Base-by-base conservation (phyloP, 1,140 invertebrate species). In the Planococcus citri region DNA sequence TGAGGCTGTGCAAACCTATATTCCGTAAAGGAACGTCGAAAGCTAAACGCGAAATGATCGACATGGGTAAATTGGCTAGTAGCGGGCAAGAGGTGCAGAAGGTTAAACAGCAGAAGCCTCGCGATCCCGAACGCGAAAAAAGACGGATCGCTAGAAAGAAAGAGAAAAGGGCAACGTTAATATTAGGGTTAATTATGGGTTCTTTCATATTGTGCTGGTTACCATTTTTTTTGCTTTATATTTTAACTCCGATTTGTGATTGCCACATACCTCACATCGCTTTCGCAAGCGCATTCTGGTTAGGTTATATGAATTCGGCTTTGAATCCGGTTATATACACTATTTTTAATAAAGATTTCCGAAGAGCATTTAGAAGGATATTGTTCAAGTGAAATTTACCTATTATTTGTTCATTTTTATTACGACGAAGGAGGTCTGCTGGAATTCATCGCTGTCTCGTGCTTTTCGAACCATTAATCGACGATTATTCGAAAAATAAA, bases 141-240 rank as follows among this genome's bases (percentile, higher is more conserved):
- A 83, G 93, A 71, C 84, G 95, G 73, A 84, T 98, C 73, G 95
- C 96, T 0, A 85, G 96, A 71, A 97, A 97, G 72, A 94, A 97
- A 76, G 97, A 99, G 81, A 92, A 98, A 75, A 83, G 97, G 68
- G 97, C 97, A 0, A 99, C 97, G 0, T 81, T 99, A 3, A 96
- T 98, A 71, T 81, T 99, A 64, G 97, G 96, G 37, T 85, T 99
- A 64, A 98, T 99, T 72, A 97, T 99, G 92, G 95, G 94, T 69
- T 95, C 94, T 71, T 99, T 99, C 79, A 98, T 98, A 75, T 87
- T 95, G 38, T 98, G 95, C 76, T 99, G 97, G 97, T 82, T 98
- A 74, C 97, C 97, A 0, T 99, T 99, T 80, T 99, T 99, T 84
- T 89, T 95, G 76, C 83, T 95, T 58, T 96, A 95, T 78, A 93